Evolutionary conservation across 2,113 vertebrate species (phyloP), one percentile per base, ranked within the genome.

Genomic region (Oryzias woworae): DNA sequence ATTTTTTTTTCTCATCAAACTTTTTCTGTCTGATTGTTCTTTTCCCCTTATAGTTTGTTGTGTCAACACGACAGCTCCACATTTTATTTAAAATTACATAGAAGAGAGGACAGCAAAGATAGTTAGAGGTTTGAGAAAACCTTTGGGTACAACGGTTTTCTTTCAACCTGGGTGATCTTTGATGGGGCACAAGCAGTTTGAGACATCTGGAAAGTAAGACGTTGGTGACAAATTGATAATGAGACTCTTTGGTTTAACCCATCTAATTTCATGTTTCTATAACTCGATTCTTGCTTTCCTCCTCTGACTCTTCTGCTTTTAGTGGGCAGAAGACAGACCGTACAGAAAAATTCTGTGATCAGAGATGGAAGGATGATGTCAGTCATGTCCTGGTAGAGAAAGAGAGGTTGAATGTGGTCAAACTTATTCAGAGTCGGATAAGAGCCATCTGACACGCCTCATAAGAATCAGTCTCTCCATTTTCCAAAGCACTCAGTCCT

Each of bases 311-410:
- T 69, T 53, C 14, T 28, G 16, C 22, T 49, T 43, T 53, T 14
- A 20, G 43, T 55, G 44, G 76, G 69, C 68, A 55, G 75, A 73
- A 56, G 60, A 41, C 46, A 62, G 61, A 54, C 52, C 58, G 68
- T 41, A 53, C 18, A 65, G 28, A 82, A 66, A 80, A 81, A 52
- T 56, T 66, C 53, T 80, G 63, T 84, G 87, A 84, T 84, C 73
- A 51, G 49, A 62, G 66, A 78, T 68, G 67, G 71, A 71, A 31
- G 69, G 66, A 74, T 66, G 62, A 60, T 82, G 81, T 87, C 77
- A 78, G 73, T 83, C 75, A 6, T 28, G 26, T 28, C 75, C 22
- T 42, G 57, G 23, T 59, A 20, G 8, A 66, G 64, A 63, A 68
- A 65, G 22, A 41, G 53, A 61, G 56, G 47, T 61, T 57, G 60